phyloP scores from a whole-genome alignment of 2,888 invertebrate species.

The Mongoloraphidia duomilia region DNA sequence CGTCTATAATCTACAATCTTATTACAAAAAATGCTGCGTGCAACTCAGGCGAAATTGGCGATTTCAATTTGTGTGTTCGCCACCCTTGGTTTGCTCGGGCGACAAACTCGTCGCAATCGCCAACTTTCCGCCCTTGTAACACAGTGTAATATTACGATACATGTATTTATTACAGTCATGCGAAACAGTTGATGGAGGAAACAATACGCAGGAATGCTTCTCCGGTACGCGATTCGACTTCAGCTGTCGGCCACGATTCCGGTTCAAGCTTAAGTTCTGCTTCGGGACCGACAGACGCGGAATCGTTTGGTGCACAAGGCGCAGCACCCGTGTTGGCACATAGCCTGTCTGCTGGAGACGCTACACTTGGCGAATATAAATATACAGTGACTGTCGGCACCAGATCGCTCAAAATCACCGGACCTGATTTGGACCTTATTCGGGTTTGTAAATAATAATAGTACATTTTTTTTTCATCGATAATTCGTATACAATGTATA shows the following conservation, averaged over 20 bases:
- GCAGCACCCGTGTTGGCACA: slow-evolving; percentile 47
- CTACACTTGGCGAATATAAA: slow-evolving; percentile 73
- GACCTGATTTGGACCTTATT: slow-evolving; percentile 70
- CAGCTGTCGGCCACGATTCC: slow-evolving; percentile 38
- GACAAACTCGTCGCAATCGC: too few species aligned
- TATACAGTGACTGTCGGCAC: slow-evolving; percentile 75
- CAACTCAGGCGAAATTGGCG: not conserved
- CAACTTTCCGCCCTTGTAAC: too few species aligned
- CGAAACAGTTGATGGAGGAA: slow-evolving; percentile 86
- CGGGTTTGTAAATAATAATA: slow-evolving; percentile 40
- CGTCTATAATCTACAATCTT: too few species aligned
- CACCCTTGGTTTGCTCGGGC: too few species aligned
- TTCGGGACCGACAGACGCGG: slow-evolving; percentile 56
- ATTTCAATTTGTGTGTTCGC: too few species aligned
- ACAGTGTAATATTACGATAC: too few species aligned
- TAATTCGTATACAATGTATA: not conserved
- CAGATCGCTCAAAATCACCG: slow-evolving; percentile 73
- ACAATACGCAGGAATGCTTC: slow-evolving; percentile 91
- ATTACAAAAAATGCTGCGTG: not conserved
- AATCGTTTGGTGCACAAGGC: slow-evolving; percentile 25
- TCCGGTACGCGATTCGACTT: slow-evolving; percentile 58
- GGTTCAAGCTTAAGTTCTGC: slow-evolving; percentile 66
- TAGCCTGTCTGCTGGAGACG: slow-evolving; percentile 72
- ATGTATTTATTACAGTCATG: slow-evolving; percentile 45
- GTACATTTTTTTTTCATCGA: slow-evolving; percentile 1